Evolutionary conservation across 2,888 invertebrate genomes (phyloP).

Genomic region (Seira sanloemensis): DNA sequence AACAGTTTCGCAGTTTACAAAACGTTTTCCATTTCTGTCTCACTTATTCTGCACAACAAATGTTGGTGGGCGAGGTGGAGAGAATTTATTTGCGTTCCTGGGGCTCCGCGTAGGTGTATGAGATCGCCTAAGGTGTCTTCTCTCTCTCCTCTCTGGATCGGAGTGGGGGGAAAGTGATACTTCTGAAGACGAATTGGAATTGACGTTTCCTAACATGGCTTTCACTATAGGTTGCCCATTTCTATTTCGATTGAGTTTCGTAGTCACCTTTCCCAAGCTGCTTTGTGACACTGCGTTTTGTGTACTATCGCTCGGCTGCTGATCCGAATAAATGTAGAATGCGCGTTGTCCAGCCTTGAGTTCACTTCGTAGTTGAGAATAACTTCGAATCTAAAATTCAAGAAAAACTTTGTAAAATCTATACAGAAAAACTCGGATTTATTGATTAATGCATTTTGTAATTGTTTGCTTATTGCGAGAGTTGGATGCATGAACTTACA

Average conservation of each 20-base stretch:
- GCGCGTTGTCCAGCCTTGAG: slow-evolving; percentile 69
- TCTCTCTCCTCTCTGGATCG: slow-evolving; percentile 3
- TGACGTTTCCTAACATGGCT: slow-evolving; percentile 43
- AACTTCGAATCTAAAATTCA: slow-evolving; percentile 86
- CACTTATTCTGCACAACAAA: neutral
- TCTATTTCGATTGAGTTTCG: neutral
- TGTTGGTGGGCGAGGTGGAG: slow-evolving; percentile 9
- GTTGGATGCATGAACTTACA: too few relatives aligned
- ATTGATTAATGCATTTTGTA: neutral
- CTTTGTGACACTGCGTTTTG: neutral
- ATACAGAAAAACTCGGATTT: too few relatives aligned
- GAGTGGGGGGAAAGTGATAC: slow-evolving; percentile 35
- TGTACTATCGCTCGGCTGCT: slow-evolving; percentile 35
- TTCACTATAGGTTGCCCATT: slow-evolving; percentile 41
- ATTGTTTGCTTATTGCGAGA: too few relatives aligned
- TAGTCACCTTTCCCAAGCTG: neutral
- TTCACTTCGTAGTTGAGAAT: slow-evolving; percentile 94
- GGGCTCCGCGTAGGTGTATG: slow-evolving; percentile 46
- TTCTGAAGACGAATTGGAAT: slow-evolving; percentile 66
- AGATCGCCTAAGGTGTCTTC: slow-evolving; percentile 53
- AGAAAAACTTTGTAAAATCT: slow-evolving; percentile 36
- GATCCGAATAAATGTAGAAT: slow-evolving; percentile 68
- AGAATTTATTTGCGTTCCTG: neutral
- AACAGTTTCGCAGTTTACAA: too few relatives aligned
- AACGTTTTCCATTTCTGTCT: neutral